These are phyloP conservation scores for Narcine bancroftii DNA, from an alignment of 2,113 vertebrate species.

Conservation along the genomic window DNA sequence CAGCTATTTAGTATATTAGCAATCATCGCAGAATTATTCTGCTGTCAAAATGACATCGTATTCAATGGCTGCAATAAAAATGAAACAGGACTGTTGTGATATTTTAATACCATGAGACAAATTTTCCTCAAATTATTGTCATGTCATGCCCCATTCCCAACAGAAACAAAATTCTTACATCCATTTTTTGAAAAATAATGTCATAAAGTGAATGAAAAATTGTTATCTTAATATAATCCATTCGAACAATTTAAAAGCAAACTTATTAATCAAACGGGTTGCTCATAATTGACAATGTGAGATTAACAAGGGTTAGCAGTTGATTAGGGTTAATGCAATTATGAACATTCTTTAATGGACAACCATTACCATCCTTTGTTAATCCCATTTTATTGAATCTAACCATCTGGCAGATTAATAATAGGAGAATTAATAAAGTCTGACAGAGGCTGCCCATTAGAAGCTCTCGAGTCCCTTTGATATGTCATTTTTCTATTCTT, in stretches of 20 bases:
- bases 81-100: neutral
- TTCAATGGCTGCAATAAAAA: neutral
- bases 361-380: neutral
- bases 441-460: constrained; percentile 25
- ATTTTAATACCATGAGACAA: neutral
- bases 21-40: neutral
- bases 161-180: neutral
- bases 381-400: constrained; percentile 14
- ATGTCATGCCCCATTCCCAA: neutral
- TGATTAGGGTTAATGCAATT: neutral
- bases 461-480: neutral
- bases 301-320: neutral
- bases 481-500: neutral
- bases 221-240: neutral
- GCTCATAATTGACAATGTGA: constrained; percentile 4
- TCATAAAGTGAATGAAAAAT: neutral
- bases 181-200: neutral
- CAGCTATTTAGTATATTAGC: neutral
- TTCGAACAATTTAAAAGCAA: neutral
- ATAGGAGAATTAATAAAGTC: neutral
- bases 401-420: constrained; percentile 29
- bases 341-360: constrained; percentile 7
- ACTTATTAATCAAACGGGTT: neutral
- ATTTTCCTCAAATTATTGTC: neutral
- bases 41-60: neutral